Percentiles rank a stretch among this genome's conserved stretches.
These are phyloP conservation scores for Chymomyza fuscimana DNA, from an alignment of 2,888 invertebrate genomes.

Conservation along the genomic window DNA sequence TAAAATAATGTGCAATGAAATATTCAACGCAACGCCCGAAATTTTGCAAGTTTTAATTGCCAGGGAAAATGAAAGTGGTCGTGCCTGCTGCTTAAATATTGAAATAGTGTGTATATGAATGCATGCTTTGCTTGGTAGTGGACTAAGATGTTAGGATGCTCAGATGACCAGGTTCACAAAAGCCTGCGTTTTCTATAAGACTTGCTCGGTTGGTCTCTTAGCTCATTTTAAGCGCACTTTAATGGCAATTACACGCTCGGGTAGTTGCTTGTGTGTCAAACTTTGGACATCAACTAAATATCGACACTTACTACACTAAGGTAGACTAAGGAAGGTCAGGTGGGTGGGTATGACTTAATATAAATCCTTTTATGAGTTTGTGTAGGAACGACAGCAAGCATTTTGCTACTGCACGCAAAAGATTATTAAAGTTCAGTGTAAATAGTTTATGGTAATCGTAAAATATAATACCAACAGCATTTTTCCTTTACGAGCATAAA, in stretches of 20 bases:
- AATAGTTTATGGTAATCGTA: conserved; percentile 71
- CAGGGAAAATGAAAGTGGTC: conserved; percentile 17
- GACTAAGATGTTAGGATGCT: conserved; percentile 1
- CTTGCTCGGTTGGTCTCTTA: conserved; percentile 35
- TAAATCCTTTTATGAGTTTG: conserved; percentile 57
- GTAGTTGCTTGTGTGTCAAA: conserved; percentile 49
- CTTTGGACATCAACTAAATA: conserved; percentile 36
- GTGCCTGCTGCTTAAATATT: conserved; percentile 33
- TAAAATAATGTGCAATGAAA: conserved; percentile 31
- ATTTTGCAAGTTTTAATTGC: conserved; percentile 34
- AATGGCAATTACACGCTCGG: conserved; percentile 66
- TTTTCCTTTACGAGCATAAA: conserved; percentile 48
- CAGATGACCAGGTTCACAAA: not conserved
- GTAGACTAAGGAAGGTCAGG: conserved; percentile 3
- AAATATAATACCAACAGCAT: conserved; percentile 44
- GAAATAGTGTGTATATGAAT: conserved; percentile 29
- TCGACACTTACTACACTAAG: conserved; percentile 13
- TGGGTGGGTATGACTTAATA: conserved; percentile 40
- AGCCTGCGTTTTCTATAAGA: conserved; percentile 27
- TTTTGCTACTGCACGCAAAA: conserved; percentile 41
- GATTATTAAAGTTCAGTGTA: conserved; percentile 61
- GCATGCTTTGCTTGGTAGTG: conserved; percentile 11
- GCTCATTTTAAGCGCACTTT: conserved; percentile 54
- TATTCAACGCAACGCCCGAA: conserved; percentile 17
- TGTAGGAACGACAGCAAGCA: conserved; percentile 13